These are phyloP conservation scores for Astreopora myriophthalma DNA, from an alignment of 64 coral and sea anemone species.

Conservation along the genomic window DNA sequence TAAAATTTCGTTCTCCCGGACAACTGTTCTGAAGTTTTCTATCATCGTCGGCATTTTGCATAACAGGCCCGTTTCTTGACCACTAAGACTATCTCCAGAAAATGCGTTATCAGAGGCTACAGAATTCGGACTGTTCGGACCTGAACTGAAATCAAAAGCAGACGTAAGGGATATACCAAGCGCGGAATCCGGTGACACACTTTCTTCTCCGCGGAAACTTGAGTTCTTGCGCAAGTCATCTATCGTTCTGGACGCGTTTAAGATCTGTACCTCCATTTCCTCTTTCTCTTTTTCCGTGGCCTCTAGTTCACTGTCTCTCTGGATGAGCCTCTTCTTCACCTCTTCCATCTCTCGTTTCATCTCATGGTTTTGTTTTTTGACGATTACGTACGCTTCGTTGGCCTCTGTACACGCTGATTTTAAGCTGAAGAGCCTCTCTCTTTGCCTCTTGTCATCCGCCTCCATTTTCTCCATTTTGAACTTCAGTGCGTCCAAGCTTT, in stretches of 20 bases:
- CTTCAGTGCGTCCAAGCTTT: slow-evolving; percentile 72
- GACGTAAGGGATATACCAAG: slow-evolving; percentile 72
- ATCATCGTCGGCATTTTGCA: slow-evolving; percentile 92
- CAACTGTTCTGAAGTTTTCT: slow-evolving; percentile 83
- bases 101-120: slow-evolving; percentile 55
- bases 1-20: slow-evolving; percentile 75
- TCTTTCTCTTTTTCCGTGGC: slow-evolving; percentile 72
- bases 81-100: background rate
- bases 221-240: slow-evolving; percentile 81
- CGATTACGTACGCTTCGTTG: slow-evolving; percentile 91
- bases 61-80: slow-evolving; percentile 49
- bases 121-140: slow-evolving; percentile 66
- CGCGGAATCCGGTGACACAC: slow-evolving; percentile 76
- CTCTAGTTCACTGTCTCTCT: slow-evolving; percentile 58
- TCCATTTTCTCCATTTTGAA: slow-evolving; percentile 83
- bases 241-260: slow-evolving; percentile 85
- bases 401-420: slow-evolving; percentile 92
- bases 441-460: slow-evolving; percentile 79
- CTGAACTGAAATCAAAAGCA: slow-evolving; percentile 65
- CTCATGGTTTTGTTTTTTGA: slow-evolving; percentile 83
- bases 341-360: slow-evolving; percentile 68
- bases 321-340: slow-evolving; percentile 59
- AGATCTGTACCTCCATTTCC: slow-evolving; percentile 74
- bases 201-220: slow-evolving; percentile 42
- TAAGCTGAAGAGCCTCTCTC: slow-evolving; percentile 79